Conservation (phyloP, 2,797 vertebrate species). For the Enteromius mattozi region DNA sequence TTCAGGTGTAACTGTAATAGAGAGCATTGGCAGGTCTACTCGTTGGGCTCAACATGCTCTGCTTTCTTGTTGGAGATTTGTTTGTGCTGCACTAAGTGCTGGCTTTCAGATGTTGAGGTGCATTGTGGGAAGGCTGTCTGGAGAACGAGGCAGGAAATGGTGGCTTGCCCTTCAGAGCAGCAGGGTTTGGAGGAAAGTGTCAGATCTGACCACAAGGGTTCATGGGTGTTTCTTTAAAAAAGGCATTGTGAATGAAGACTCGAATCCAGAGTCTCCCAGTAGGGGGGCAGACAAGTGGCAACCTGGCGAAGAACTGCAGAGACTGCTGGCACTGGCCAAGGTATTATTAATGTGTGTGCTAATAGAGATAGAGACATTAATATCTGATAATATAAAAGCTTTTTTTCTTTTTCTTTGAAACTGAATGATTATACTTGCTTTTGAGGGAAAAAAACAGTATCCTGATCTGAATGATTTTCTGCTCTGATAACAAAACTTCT, state of each 20-base stretch:
- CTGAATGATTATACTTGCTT: neutral
- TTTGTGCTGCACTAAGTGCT: constrained; percentile 76
- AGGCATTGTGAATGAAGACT: constrained; percentile 2
- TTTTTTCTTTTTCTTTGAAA: neutral
- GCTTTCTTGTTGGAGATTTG: constrained; percentile 75
- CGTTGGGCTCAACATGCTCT: constrained; percentile 66
- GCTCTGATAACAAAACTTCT: neutral
- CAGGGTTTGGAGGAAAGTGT: constrained; percentile 73
- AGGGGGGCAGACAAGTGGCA: constrained; percentile 69
- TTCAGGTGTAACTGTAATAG: constrained; percentile 59
- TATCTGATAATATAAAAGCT: neutral
- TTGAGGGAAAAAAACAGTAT: neutral
- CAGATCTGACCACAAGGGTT: constrained; percentile 67
- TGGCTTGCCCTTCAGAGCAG: constrained; percentile 77
- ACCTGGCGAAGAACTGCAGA: constrained; percentile 85
- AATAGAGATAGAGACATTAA: neutral
- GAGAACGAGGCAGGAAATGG: constrained; percentile 73
- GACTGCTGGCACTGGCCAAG: constrained; percentile 85
- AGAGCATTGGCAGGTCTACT: constrained; percentile 65
- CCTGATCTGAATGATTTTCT: neutral
- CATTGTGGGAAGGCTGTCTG: constrained; percentile 62
- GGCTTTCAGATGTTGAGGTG: constrained; percentile 74
- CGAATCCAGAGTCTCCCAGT: constrained; percentile 68
- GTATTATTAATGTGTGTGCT: constrained; percentile 59
- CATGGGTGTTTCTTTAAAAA: constrained; percentile 65